Base-by-base conservation (phyloP, 2,888 invertebrate genomes). In the Caenorhabditis sp. region DNA sequence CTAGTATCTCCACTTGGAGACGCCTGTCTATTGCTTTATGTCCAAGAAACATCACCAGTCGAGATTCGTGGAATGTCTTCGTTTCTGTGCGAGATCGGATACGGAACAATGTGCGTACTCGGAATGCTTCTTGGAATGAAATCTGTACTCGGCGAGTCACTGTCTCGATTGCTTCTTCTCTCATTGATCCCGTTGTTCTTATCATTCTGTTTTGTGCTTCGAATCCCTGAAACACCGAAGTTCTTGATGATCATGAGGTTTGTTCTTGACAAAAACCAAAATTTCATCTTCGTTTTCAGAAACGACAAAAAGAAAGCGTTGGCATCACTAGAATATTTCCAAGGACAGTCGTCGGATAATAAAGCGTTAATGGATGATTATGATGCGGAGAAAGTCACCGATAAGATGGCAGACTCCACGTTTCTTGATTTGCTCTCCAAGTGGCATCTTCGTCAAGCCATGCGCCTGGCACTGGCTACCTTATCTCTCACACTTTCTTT, bases 41-140 rank as follows among this genome's bases (percentile, higher is more conserved):
- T 90, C 1, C 90, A 90, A 83, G 90, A 90, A 69, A 88, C 88
- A 1, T 87, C 90, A 22, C 90, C 90, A 1, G 41, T 87, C 6
- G 74, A 85, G 44, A 85, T 88, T 31, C 86, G 90, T 8, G 90
- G 90, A 72, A 86, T 85, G 82, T 85, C 90, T 12, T 87, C 87
- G 16, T 90, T 90, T 75, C 80, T 90, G 19, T 89, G 89, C 63
- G 90, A 90, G 74, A 90, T 90, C 49, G 90, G 90, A n/a, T 89
- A 90, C 75, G 88, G 89, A 44, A 68, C 87, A 51, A 89, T 89
- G 87, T 90, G 89, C 56, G 87, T 89, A 31, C 83, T 90, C 14
- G 90, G 90, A 74, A 88, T 89, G 86, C 86, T 87, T n/a, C 73
- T 89, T 10, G 90, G 90, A 41, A 89, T 90, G 90, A 72, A 82